Base-by-base conservation (phyloP, 2,113 vertebrate species). In the Leiothrix lutea region DNA sequence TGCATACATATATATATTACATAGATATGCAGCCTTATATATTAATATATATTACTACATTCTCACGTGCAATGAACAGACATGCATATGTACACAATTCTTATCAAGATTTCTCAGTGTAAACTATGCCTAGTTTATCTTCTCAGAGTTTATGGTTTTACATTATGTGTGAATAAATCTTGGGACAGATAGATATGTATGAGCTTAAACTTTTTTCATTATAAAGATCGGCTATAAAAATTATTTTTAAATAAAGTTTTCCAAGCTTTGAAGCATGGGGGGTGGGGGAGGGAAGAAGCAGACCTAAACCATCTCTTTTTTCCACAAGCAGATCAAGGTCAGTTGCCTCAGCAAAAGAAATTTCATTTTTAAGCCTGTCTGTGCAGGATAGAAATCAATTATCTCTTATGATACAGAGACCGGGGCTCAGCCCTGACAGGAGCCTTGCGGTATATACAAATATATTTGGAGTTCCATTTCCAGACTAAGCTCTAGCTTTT, bases 351-450 rank as follows among this genome's bases (percentile, higher is more conserved):
- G 94, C 53, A 69, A 89, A 82, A 95, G 53, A 92, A 91, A 94
- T 84, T 84, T 92, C 56, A 92, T 95, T 95, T 97, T 89, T 78
- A 95, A 95, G 89, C 73, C 83, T 92, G 84, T 75, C 93, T 94
- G 80, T 91, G 62, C 48, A 91, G 57, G 80, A 85, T 87, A 94
- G 84, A 91, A 89, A 95, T 95, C 91, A 95, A 81, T 94, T 96
- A 78, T 74, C 38, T 86, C 47, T 81, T 70, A 66, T 14, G 90
- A 70, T 92, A 82, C 74, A 83, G 71, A 80, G 62, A 54, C 25
- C 8, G 3, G 62, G 0, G 1, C 51, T 80, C 64, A 94, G 80
- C 53, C 31, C 92, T 84, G 92, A 74, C 89, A 86, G 80, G 14
- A 94, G 40, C 72, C 54, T 90, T 77, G 74, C 29, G 31, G 45